Evolutionary conservation across 1,140 invertebrate species (phyloP).

Genomic region (Cyclina sinensis): DNA sequence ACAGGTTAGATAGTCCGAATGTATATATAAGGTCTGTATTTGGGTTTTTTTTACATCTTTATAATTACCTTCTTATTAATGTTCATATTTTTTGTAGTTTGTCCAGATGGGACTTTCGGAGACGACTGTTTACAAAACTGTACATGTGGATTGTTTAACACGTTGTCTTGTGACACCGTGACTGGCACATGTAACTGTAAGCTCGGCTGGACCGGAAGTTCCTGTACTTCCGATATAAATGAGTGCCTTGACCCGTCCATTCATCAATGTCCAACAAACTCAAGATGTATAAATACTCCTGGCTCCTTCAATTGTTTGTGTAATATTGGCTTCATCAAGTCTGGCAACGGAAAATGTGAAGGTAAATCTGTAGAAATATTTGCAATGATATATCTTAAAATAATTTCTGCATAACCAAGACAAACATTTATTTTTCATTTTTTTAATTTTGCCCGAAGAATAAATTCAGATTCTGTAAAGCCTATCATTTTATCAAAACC

Average conservation of each 20-base stretch:
- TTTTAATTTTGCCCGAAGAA: no score
- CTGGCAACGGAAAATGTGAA: conserved; percentile 46
- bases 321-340: conserved; percentile 19
- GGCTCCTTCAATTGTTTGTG: conserved; percentile 51
- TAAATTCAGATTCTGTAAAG: no score
- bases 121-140: conserved; percentile 45
- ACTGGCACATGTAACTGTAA: conserved; percentile 47
- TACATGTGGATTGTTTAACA: conserved; percentile 12
- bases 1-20: no score
- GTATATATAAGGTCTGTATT: no score
- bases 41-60: no score
- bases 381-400: no score
- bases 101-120: conserved; percentile 35
- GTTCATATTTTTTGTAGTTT: conserved; percentile 34
- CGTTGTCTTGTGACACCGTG: conserved; percentile 33
- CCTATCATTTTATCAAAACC: no score
- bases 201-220: conserved; percentile 30
- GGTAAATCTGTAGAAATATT: no score
- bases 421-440: no score
- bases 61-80: no score
- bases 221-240: conserved; percentile 21
- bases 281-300: conserved; percentile 1
- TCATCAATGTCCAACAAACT: conserved; percentile 38
- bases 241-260: conserved; percentile 29
- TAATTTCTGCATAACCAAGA: no score